Conservation (phyloP, 2,113 vertebrate genomes). For the Pristiophorus japonicus region DNA sequence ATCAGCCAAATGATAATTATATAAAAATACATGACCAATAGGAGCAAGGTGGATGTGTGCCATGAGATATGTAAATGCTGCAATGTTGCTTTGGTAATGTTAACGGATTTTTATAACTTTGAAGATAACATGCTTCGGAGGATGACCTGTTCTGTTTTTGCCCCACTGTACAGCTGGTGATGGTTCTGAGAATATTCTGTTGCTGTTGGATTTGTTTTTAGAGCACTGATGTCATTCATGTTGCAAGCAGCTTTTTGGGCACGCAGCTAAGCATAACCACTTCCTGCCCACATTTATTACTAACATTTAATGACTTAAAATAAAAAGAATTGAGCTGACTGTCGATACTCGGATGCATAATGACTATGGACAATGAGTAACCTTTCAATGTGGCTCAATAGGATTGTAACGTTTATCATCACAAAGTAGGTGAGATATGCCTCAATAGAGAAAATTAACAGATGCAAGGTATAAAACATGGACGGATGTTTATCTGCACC, state of each 20-base stretch:
- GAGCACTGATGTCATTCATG: background rate
- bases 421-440: background rate
- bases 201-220: background rate
- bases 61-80: background rate
- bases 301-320: background rate
- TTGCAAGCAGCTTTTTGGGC: background rate
- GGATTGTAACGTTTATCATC: background rate
- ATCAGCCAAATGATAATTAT: background rate
- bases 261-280: background rate
- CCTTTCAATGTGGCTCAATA: background rate
- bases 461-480: background rate
- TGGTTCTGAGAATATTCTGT: conserved; percentile 12
- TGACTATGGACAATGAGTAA: background rate
- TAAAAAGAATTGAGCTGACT: background rate
- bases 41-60: background rate
- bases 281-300: background rate
- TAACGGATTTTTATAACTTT: background rate
- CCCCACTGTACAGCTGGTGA: background rate
- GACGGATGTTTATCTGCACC: background rate
- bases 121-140: background rate
- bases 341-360: background rate
- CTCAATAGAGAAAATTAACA: background rate
- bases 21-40: background rate
- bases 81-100: background rate
- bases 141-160: background rate